phyloP scores from a whole-genome alignment of 2,113 vertebrate genomes.

The Dicaeum eximium region DNA sequence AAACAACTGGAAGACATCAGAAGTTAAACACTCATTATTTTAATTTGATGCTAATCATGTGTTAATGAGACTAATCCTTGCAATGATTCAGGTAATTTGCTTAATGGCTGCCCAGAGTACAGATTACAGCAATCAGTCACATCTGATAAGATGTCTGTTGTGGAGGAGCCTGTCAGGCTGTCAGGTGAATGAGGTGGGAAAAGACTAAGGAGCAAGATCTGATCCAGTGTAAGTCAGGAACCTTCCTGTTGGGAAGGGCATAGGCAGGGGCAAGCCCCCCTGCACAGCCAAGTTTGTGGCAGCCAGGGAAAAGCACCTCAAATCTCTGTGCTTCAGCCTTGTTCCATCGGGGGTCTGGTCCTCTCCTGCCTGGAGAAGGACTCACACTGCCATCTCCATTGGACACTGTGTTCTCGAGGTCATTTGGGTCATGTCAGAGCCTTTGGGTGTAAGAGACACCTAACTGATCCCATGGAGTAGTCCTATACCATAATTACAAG shows the following conservation, averaged over 20 bases:
- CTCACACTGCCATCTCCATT: accelerated
- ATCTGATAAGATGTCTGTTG: slow-evolving; percentile 97
- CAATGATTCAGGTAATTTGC: slow-evolving; percentile 99
- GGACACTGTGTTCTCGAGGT: background rate
- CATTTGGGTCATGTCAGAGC: background rate
- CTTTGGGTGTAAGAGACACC: accelerated
- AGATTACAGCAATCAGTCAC: slow-evolving; percentile 99
- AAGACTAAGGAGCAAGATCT: slow-evolving; percentile 73
- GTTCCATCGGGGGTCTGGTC: background rate
- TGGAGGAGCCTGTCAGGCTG: slow-evolving; percentile 81
- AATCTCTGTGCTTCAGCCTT: background rate
- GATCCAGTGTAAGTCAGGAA: slow-evolving; percentile 3
- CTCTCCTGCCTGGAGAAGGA: background rate
- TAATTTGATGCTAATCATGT: slow-evolving; percentile 99
- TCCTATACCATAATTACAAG: accelerated
- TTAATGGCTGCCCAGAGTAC: slow-evolving; percentile 99
- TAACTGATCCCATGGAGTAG: no score
- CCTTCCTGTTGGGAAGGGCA: background rate
- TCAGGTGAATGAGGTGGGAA: slow-evolving; percentile 82
- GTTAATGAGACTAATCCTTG: slow-evolving; percentile 99
- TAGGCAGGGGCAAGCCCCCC: background rate
- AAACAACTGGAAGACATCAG: slow-evolving; percentile 99
- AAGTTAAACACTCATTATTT: slow-evolving; percentile 99
- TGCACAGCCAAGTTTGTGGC: background rate
- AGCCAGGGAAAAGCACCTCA: background rate